phyloP scores from a whole-genome alignment of 2,888 invertebrate species.

The Trisateles emortualis region DNA sequence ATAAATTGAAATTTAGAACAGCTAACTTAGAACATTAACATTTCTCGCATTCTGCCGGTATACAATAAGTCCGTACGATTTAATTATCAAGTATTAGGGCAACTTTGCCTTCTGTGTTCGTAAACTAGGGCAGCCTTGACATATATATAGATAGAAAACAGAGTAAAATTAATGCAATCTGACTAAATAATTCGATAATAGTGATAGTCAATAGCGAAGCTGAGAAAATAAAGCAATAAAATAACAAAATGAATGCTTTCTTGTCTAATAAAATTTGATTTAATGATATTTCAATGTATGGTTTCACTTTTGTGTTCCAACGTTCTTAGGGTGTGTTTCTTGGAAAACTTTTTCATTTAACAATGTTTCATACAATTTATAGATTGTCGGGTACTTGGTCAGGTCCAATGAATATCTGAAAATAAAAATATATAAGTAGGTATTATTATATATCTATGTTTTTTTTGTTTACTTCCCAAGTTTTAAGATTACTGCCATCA shows the following conservation, averaged over 20 bases:
- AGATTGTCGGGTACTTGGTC: conserved; percentile 64
- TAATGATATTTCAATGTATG: not conserved
- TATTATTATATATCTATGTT: too few species aligned
- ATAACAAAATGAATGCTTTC: not conserved
- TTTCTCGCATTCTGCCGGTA: conserved; percentile 2
- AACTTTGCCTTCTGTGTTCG: conserved; percentile 5
- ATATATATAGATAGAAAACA: conserved; percentile 18
- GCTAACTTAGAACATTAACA: not conserved
- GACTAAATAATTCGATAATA: not conserved
- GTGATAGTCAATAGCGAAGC: not conserved
- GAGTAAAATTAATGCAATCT: conserved; percentile 27
- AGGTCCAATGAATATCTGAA: conserved; percentile 70
- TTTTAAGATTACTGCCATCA: too few species aligned
- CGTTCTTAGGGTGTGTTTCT: conserved; percentile 67
- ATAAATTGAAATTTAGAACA: not conserved
- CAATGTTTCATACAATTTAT: conserved; percentile 66
- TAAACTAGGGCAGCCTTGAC: conserved; percentile 28
- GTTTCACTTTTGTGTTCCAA: conserved; percentile 44
- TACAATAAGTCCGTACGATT: conserved; percentile 10
- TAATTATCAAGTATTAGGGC: conserved; percentile 13
- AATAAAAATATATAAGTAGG: conserved; percentile 30
- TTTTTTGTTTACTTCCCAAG: too few species aligned
- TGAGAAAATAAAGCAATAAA: not conserved
- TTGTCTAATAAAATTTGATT: not conserved
- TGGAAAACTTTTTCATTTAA: conserved; percentile 67